These are phyloP conservation scores for Psittacula cyanocephala DNA, from an alignment of 2,113 vertebrate species.

Conservation along the genomic window DNA sequence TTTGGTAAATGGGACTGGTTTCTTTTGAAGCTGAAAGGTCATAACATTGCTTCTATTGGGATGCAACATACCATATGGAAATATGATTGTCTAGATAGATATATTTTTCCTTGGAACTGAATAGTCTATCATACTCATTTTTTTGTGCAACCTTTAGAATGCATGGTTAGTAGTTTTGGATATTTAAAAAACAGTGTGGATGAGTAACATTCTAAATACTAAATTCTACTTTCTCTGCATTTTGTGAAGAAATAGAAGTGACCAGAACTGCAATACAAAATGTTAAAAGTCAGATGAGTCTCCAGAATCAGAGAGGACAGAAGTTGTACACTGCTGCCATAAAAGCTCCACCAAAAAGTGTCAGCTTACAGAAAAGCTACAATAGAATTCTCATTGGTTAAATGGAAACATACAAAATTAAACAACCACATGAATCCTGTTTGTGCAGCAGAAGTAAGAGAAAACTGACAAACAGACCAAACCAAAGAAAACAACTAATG, in stretches of 20 bases:
- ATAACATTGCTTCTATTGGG: background rate
- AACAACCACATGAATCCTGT: background rate
- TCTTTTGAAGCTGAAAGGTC: background rate
- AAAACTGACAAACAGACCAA: slow-evolving; percentile 8
- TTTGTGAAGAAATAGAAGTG: background rate
- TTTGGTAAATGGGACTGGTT: background rate
- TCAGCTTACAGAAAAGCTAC: background rate
- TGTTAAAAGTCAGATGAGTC: background rate
- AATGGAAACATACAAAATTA: background rate
- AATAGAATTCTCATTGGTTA: background rate
- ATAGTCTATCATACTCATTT: background rate
- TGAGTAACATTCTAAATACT: background rate
- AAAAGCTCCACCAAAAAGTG: background rate
- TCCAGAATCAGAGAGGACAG: background rate
- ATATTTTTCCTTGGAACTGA: background rate
- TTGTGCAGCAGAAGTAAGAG: background rate
- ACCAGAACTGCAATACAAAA: background rate
- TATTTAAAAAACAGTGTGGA: background rate
- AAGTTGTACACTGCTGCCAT: background rate
- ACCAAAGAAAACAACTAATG: background rate
- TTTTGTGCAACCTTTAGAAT: background rate
- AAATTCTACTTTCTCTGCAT: background rate
- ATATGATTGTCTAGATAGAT: background rate
- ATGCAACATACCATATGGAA: background rate
- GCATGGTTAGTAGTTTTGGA: background rate